phyloP scores from a whole-genome alignment of 2,888 invertebrate genomes.

The Papilio gigon region DNA sequence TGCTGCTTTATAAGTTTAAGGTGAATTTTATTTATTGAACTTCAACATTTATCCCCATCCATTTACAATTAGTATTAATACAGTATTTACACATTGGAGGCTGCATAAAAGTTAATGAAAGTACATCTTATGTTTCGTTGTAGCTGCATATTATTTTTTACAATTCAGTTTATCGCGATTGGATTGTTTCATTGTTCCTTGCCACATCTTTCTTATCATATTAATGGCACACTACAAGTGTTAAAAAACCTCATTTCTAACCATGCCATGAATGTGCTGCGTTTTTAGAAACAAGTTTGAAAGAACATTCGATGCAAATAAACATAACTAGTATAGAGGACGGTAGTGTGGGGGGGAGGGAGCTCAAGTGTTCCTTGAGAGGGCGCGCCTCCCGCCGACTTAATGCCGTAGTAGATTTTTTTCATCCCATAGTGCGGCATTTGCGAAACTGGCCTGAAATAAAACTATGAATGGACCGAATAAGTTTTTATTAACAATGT shows the following conservation, averaged over 20 bases:
- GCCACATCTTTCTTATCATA: neutral
- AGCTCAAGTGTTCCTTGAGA: constrained; percentile 70
- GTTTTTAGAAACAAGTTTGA: constrained; percentile 51
- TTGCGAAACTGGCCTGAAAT: constrained; percentile 46
- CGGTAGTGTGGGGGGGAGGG: constrained; percentile 55
- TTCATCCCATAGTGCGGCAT: constrained; percentile 63
- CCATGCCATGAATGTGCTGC: constrained; percentile 35
- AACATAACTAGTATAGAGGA: constrained; percentile 61
- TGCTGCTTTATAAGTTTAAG: no score
- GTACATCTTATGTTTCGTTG: no score
- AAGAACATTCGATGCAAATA: constrained; percentile 75
- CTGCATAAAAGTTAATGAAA: no score
- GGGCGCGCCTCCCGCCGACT: constrained; percentile 64
- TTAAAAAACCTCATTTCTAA: constrained; percentile 11
- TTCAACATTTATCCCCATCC: no score
- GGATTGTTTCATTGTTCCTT: no score
- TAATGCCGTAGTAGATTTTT: constrained; percentile 77
- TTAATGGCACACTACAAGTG: neutral
- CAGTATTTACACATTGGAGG: no score
- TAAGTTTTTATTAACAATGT: constrained; percentile 36
- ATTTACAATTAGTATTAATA: no score
- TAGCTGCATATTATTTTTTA: no score
- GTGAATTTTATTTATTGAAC: no score
- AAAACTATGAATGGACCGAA: constrained; percentile 44
- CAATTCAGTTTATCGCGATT: no score